phyloP scores from a whole-genome alignment of 2,113 vertebrate species.

The Zapus hudsonius region DNA sequence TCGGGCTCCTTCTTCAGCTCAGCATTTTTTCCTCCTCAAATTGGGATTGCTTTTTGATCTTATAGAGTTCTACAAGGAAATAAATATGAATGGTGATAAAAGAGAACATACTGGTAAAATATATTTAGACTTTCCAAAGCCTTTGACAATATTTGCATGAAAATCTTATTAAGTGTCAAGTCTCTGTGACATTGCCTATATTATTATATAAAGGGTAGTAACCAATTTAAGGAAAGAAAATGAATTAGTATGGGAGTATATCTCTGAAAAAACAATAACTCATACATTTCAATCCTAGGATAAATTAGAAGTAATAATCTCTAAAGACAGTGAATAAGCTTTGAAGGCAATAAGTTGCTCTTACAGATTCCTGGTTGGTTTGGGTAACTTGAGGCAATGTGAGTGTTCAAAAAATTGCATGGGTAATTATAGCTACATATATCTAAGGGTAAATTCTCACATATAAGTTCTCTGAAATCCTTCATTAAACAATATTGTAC shows the following conservation, averaged over 20 bases:
- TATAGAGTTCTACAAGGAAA: slow-evolving; percentile 59
- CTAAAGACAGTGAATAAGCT: background rate
- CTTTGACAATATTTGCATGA: slow-evolving; percentile 64
- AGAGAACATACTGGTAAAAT: slow-evolving; percentile 48
- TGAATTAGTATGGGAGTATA: background rate
- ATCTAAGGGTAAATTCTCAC: background rate
- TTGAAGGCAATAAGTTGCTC: background rate
- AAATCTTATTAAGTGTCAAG: slow-evolving; percentile 56
- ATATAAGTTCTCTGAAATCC: slow-evolving; percentile 11
- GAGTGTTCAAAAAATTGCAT: background rate
- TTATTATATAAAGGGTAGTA: slow-evolving; percentile 40
- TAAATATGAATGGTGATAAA: slow-evolving; percentile 71
- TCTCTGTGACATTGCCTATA: background rate
- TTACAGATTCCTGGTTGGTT: slow-evolving; percentile 4
- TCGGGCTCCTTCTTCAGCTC: slow-evolving; percentile 55
- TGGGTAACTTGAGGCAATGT: background rate
- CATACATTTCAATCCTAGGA: background rate
- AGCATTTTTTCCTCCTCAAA: slow-evolving; percentile 13
- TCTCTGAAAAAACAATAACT: slow-evolving; percentile 30
- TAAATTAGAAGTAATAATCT: slow-evolving; percentile 59
- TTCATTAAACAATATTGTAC: slow-evolving; percentile 31
- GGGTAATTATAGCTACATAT: background rate
- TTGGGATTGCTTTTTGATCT: slow-evolving; percentile 67
- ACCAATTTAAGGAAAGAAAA: slow-evolving; percentile 42
- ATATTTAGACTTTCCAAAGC: slow-evolving; percentile 63